Percentiles rank a stretch among this genome's conserved stretches.
phyloP scores from a whole-genome alignment of 2,797 vertebrate species.

The Sciaenops ocellatus region DNA sequence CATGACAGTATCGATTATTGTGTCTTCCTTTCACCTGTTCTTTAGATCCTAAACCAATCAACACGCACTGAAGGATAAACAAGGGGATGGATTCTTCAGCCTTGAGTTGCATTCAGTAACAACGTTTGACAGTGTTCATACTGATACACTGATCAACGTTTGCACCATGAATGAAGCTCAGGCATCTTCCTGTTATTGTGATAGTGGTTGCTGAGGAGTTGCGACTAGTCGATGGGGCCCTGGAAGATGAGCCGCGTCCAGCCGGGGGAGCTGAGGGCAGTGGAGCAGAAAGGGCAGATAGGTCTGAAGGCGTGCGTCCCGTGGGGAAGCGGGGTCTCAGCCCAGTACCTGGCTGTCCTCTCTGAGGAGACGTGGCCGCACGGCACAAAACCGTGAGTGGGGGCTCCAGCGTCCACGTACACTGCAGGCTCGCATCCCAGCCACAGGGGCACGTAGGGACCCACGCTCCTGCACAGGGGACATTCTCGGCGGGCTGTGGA shows the following conservation, averaged over 20 bases:
- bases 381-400: slow-evolving; percentile 93
- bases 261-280: slow-evolving; percentile 90
- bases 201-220: slow-evolving; percentile 40
- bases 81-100: slow-evolving; percentile 55
- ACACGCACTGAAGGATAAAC: slow-evolving; percentile 65
- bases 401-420: slow-evolving; percentile 93
- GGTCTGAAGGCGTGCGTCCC: slow-evolving; percentile 97
- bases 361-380: slow-evolving; percentile 98
- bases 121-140: slow-evolving; percentile 15
- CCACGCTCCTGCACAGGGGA: slow-evolving; percentile 94
- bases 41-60: slow-evolving; percentile 45
- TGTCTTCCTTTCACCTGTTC: slow-evolving; percentile 1
- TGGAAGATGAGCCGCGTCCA: slow-evolving; percentile 97
- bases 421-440: slow-evolving; percentile 94
- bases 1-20: not conserved
- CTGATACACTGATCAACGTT: slow-evolving; percentile 32
- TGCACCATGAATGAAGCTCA: slow-evolving; percentile 54
- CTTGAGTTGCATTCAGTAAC: slow-evolving; percentile 61
- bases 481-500: slow-evolving; percentile 90
- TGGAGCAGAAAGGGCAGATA: slow-evolving; percentile 96
- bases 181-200: slow-evolving; percentile 54
- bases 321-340: slow-evolving; percentile 94
- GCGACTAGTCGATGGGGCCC: slow-evolving; percentile 93
- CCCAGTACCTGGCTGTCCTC: slow-evolving; percentile 95
- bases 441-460: slow-evolving; percentile 96